Evolutionary conservation across 2,797 vertebrate genomes (phyloP).

Genomic region (Cynodonichthys magdalenae): DNA sequence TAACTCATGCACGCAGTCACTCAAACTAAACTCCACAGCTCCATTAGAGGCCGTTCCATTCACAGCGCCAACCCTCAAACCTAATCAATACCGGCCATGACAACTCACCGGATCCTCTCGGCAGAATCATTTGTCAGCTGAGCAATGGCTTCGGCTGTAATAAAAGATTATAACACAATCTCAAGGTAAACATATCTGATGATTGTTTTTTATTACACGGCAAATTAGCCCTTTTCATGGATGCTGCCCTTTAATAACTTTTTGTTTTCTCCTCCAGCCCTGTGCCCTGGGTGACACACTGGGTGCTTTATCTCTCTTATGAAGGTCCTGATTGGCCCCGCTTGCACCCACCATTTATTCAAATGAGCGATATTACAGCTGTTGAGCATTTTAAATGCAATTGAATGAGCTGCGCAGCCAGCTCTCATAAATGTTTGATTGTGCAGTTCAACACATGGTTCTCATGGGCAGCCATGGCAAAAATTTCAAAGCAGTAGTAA

Average conservation of each 20-base stretch:
- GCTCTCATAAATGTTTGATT: constrained; percentile 64
- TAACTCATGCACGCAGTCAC: constrained; percentile 14
- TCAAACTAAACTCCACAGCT: constrained; percentile 27
- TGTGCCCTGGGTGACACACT: constrained; percentile 59
- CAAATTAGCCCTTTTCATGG: constrained; percentile 58
- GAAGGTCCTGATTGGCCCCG: constrained; percentile 41
- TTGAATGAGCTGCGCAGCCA: constrained; percentile 33
- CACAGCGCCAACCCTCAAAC: constrained; percentile 47
- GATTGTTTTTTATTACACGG: constrained; percentile 69
- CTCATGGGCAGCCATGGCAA: constrained; percentile 56
- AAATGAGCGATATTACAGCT: constrained; percentile 74
- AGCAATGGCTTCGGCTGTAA: constrained; percentile 45
- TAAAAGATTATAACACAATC: constrained; percentile 52
- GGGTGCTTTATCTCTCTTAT: constrained; percentile 70
- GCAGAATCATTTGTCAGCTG: constrained; percentile 56
- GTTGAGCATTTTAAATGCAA: constrained; percentile 64
- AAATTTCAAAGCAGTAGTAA: constrained; percentile 16
- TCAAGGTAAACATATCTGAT: constrained; percentile 71
- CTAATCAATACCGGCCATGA: constrained; percentile 65
- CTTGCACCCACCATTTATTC: constrained; percentile 60
- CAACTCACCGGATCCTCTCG: constrained; percentile 63
- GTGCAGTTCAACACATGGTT: constrained; percentile 38
- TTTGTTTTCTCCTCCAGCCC: constrained; percentile 69
- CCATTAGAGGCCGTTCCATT: constrained; percentile 44
- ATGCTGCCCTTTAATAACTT: constrained; percentile 68